Percentiles rank a stretch among this genome's conserved stretches.
phyloP scores from a whole-genome alignment of 2,888 invertebrate species.

The Archips crataeganus region DNA sequence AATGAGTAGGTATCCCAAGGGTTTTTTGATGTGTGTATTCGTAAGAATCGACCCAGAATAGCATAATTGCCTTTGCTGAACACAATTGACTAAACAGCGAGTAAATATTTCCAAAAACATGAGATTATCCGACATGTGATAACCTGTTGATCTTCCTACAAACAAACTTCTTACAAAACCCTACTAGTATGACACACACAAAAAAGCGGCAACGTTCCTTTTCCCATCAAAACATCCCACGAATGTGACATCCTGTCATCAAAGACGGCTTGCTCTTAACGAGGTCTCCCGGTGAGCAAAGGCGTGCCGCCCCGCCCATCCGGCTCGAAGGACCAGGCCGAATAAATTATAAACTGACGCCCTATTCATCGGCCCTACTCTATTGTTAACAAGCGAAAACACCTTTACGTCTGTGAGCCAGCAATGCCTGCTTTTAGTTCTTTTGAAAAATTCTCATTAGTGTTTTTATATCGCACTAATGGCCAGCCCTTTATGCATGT shows the following conservation, averaged over 20 bases:
- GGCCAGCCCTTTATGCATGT: neutral
- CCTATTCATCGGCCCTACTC: constrained; percentile 49
- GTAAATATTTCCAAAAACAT: neutral
- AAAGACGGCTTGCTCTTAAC: constrained; percentile 57
- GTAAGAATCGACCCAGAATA: too few species aligned
- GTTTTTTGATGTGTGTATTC: too few species aligned
- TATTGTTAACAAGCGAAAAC: constrained; percentile 41
- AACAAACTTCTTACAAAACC: neutral
- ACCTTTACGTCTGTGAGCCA: constrained; percentile 23
- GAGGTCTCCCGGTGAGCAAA: constrained; percentile 63
- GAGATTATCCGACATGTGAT: neutral
- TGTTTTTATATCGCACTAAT: constrained; percentile 12
- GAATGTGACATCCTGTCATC: constrained; percentile 50
- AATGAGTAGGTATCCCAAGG: too few species aligned
- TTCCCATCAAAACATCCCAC: constrained; percentile 34
- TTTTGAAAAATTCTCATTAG: constrained; percentile 33
- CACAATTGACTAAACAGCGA: too few species aligned
- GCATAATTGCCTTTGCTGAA: too few species aligned
- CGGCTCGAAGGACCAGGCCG: constrained; percentile 62
- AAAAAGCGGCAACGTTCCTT: constrained; percentile 26
- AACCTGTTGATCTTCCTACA: neutral
- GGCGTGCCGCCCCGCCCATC: constrained; percentile 73
- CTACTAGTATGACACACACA: constrained; percentile 2
- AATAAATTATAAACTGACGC: constrained; percentile 66
- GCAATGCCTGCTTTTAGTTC: constrained; percentile 26